These are phyloP conservation scores for Isaurus tuberculatus DNA, from an alignment of 92 coral and sea anemone species.

Conservation along the genomic window DNA sequence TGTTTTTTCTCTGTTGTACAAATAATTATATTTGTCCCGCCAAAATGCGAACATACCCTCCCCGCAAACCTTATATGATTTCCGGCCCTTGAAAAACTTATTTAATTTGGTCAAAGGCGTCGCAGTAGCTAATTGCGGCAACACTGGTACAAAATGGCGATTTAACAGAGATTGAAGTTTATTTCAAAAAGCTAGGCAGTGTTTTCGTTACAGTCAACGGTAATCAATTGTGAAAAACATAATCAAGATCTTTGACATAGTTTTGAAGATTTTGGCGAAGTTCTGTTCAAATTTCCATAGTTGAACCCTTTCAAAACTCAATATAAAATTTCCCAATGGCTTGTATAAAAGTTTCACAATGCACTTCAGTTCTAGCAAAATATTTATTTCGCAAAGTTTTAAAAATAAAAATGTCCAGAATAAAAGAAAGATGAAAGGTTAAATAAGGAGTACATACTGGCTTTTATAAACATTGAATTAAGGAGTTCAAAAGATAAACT, in stretches of 20 bases:
- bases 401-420: conserved; percentile 3
- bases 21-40: no score
- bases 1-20: no score
- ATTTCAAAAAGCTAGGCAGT: no score
- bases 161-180: background rate
- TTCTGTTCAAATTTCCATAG: background rate
- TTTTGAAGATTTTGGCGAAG: no score
- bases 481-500: background rate
- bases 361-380: conserved; percentile 8
- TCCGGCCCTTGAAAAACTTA: no score
- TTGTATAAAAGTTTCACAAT: background rate
- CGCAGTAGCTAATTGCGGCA: no score
- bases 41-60: no score
- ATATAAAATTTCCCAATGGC: background rate
- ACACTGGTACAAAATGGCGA: no score
- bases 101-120: no score
- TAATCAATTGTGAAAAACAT: background rate
- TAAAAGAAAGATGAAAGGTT: conserved; percentile 4
- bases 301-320: background rate
- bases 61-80: no score
- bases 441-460: background rate
- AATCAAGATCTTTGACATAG: no score
- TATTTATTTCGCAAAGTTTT: background rate
- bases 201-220: background rate
- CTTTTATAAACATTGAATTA: conserved; percentile 3